Evolutionary conservation across 2,113 vertebrate species (phyloP).

Genomic region (Python bivittatus): DNA sequence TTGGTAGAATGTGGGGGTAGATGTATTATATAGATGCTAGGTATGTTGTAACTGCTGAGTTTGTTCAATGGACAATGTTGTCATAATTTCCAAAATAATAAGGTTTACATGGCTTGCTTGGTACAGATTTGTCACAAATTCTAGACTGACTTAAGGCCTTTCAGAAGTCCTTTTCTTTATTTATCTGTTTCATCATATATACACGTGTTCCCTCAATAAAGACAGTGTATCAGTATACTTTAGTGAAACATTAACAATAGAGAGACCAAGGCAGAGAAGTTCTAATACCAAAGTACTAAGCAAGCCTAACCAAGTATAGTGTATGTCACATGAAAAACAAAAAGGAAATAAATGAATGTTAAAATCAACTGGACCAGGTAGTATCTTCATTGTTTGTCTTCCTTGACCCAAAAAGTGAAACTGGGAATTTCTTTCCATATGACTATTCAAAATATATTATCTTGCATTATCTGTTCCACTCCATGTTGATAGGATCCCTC

Average conservation of each 20-base stretch:
- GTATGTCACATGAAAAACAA: constrained; percentile 13
- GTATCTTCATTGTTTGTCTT: constrained; percentile 4
- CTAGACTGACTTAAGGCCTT: background rate
- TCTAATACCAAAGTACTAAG: background rate
- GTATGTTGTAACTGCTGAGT: background rate
- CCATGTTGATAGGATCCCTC: background rate
- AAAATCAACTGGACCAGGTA: constrained; percentile 6
- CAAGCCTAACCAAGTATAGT: background rate
- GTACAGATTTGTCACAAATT: constrained; percentile 22
- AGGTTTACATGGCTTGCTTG: background rate
- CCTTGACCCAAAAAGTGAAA: rapidly evolving
- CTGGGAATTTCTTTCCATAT: background rate
- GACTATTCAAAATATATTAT: background rate
- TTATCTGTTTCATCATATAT: background rate
- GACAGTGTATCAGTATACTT: background rate
- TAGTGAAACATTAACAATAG: background rate
- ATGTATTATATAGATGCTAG: background rate
- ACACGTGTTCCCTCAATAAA: background rate
- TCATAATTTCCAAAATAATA: background rate
- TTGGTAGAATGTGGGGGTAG: background rate
- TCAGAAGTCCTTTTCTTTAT: background rate
- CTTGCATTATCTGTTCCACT: background rate
- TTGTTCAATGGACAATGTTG: background rate
- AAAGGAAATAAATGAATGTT: background rate
- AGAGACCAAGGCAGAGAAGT: constrained; percentile 3